Evolutionary conservation across 2,113 vertebrate genomes (phyloP), one percentile per base, ranked within the genome.

Genomic region (Xiphophorus hellerii): DNA sequence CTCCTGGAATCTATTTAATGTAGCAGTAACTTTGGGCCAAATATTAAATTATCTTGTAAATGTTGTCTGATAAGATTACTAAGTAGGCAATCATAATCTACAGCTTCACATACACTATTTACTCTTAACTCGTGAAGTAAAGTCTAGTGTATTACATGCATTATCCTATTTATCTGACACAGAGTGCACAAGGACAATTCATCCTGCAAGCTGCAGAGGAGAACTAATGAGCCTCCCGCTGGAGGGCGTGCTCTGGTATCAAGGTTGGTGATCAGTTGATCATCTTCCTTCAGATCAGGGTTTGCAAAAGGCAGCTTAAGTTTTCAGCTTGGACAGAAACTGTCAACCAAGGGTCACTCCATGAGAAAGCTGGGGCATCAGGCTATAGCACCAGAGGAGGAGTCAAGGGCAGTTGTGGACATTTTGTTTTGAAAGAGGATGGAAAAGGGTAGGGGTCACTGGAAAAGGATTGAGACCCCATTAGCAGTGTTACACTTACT

Each of bases 371-470:
- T 66, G 72, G 78, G 83, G 79, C 82, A 75, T 62, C 84, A 67
- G 75, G 77, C 82, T 80, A 77, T 74, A 78, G 76, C 83, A 76
- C 73, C 90, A 82, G 88, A 90, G 85, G 84, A 89, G 85, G 90
- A 91, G 92, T 92, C 92, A 93, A 94, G 92, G 91, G 85, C 89
- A 91, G 87, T 81, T 80, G 85, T 82, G 79, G 79, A 81, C 83
- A 85, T 87, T 91, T 88, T 90, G 86, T 89, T 78, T 91, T 82
- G 64, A 78, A 78, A 80, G 76, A 82, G 71, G 84, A 87, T 76
- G 82, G 74, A 69, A 86, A 80, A 78, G 84, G 69, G 65, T 73
- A 80, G 78, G 82, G 89, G 88, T 90, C 84, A 90, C 39, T 66
- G 83, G 79, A 78, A 80, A 76, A 69, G 77, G 88, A 87, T 85